A percentile compares a stretch with the other conserved stretches of the same genome.
Conservation (phyloP, 1,140 invertebrate species). For the Drosophila saltans region DNA sequence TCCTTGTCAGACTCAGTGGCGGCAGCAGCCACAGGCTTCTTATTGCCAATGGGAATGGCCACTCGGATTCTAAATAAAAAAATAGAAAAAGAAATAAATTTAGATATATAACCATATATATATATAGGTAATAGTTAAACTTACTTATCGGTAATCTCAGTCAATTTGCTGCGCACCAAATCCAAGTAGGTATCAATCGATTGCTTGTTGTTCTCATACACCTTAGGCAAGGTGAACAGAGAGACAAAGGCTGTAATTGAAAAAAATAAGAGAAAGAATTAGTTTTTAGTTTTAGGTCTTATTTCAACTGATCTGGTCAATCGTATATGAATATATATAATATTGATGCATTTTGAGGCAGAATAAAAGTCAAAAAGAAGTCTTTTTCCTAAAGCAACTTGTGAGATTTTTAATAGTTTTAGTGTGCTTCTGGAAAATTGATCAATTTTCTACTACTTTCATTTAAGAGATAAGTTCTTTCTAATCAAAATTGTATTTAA, state of each 20-base stretch:
- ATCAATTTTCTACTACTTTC: too few species aligned
- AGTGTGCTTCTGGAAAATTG: too few species aligned
- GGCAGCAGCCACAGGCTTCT: slow-evolving; percentile 85
- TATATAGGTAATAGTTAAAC: slow-evolving; percentile 64
- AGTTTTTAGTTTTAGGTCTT: not conserved
- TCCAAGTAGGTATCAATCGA: slow-evolving; percentile 97
- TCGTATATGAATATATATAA: too few species aligned
- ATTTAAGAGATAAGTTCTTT: too few species aligned
- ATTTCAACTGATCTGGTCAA: too few species aligned
- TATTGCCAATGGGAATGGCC: slow-evolving; percentile 94
- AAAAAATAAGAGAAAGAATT: not conserved
- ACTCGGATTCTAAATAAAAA: slow-evolving; percentile 90
- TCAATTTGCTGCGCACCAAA: slow-evolving; percentile 93
- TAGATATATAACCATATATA: slow-evolving; percentile 12
- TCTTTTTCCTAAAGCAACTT: too few species aligned
- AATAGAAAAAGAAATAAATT: not conserved
- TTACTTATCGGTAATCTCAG: slow-evolving; percentile 94
- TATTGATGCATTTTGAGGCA: too few species aligned
- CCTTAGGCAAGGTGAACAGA: slow-evolving; percentile 97
- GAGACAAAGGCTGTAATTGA: slow-evolving; percentile 91
- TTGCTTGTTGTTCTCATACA: slow-evolving; percentile 98
- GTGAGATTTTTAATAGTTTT: too few species aligned
- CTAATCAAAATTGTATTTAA: too few species aligned
- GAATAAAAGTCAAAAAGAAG: too few species aligned
- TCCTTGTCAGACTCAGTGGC: slow-evolving; percentile 89